Evolutionary conservation across 2,888 invertebrate genomes (phyloP).

Genomic region (Caenorhabditis sinica): DNA sequence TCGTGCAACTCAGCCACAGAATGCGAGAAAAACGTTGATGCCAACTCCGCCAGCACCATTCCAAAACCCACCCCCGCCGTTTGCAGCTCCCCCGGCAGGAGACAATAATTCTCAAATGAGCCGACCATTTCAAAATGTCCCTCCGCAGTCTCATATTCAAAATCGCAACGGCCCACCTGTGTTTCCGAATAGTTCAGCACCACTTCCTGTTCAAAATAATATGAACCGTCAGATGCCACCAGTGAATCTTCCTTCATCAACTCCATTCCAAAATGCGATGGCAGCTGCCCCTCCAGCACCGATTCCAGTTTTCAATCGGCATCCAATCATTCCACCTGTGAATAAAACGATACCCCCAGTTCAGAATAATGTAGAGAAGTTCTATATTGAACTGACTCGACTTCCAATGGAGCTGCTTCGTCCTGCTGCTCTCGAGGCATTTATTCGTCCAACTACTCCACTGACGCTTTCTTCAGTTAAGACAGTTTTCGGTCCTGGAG

Average conservation of each 20-base stretch:
- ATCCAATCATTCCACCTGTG: conserved; percentile 12
- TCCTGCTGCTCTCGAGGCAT: conserved; percentile 72
- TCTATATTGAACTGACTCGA: conserved; percentile 75
- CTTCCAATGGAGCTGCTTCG: conserved; percentile 75
- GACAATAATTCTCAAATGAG: background rate
- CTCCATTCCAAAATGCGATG: conserved; percentile 4
- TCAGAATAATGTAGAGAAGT: conserved; percentile 29
- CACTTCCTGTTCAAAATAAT: background rate
- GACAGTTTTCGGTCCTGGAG: conserved; percentile 72
- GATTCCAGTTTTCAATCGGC: conserved; percentile 20
- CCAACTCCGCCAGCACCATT: conserved; percentile 8
- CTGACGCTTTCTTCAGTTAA: conserved; percentile 75
- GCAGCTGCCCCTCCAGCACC: background rate
- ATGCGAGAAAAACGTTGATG: conserved; percentile 18
- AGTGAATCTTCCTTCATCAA: background rate
- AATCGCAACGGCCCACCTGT: conserved; percentile 8
- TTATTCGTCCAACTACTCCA: conserved; percentile 72
- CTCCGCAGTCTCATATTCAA: background rate
- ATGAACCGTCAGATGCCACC: background rate
- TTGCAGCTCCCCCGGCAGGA: conserved; percentile 2
- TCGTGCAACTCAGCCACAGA: background rate
- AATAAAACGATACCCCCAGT: background rate
- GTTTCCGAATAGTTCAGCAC: conserved; percentile 4
- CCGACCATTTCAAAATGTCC: background rate
- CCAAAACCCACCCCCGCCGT: background rate